Percentiles rank a stretch among this genome's conserved stretches.
phyloP scores from a whole-genome alignment of 2,113 vertebrate species.

The Cyprinus carpio region DNA sequence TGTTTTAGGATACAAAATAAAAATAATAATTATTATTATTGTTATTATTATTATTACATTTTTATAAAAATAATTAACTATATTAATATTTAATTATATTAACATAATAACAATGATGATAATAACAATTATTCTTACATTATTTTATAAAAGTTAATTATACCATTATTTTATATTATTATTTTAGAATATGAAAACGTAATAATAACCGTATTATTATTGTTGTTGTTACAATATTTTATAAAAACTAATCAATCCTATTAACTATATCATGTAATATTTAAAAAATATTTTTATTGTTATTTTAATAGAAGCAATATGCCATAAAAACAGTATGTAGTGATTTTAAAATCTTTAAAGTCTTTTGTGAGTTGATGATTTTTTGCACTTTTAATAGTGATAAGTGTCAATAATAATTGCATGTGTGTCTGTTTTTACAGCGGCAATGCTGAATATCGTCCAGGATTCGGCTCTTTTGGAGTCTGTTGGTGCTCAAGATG shows the following conservation, averaged over 20 bases:
- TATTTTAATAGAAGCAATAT: no score
- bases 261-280: no score
- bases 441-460: constrained; percentile 90
- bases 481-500: constrained; percentile 82
- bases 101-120: background rate
- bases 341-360: background rate
- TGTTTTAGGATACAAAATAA: background rate
- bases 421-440: constrained; percentile 65
- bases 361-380: background rate
- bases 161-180: background rate
- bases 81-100: background rate
- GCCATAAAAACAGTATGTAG: background rate
- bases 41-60: no score
- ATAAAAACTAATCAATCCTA: background rate
- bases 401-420: background rate
- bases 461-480: constrained; percentile 88
- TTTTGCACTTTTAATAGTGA: background rate
- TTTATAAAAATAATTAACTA: no score
- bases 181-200: background rate
- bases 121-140: background rate
- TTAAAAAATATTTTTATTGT: no score
- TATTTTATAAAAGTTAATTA: background rate
- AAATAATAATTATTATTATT: no score
- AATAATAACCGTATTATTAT: background rate
- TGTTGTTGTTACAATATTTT: background rate